phyloP scores from a whole-genome alignment of 1,140 invertebrate species.

The Zaprionus ghesquierei region DNA sequence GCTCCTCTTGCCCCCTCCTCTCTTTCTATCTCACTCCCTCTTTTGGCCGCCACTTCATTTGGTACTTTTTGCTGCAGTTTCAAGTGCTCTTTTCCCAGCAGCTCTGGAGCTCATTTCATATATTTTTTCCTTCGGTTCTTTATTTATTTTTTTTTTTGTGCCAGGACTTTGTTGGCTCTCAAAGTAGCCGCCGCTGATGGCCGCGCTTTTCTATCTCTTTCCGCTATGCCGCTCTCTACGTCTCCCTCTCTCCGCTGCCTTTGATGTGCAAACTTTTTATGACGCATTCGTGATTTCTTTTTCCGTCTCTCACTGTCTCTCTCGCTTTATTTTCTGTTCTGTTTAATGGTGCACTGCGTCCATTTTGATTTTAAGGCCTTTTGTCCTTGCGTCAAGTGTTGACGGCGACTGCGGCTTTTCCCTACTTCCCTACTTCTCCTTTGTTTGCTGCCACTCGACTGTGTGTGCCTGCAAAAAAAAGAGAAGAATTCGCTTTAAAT shows the following conservation, averaged over 20 bases:
- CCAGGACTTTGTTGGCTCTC: slow-evolving; percentile 58
- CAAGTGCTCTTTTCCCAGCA: slow-evolving; percentile 59
- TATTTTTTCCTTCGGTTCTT: slow-evolving; percentile 2
- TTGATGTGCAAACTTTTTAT: slow-evolving; percentile 76
- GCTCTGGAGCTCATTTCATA: slow-evolving; percentile 52
- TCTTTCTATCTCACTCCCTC: slow-evolving; percentile 13
- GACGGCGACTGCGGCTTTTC: slow-evolving; percentile 24
- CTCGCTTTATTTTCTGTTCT: slow-evolving; percentile 26
- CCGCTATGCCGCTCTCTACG: not conserved
- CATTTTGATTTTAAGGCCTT: slow-evolving; percentile 65
- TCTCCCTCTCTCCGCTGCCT: slow-evolving; percentile 5
- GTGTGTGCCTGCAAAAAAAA: slow-evolving; percentile 3
- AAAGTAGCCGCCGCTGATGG: slow-evolving; percentile 58
- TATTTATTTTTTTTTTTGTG: not conserved
- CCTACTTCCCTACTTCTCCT: not conserved
- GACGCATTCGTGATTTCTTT: slow-evolving; percentile 74
- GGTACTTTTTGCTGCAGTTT: slow-evolving; percentile 54
- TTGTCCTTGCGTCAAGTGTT: slow-evolving; percentile 67
- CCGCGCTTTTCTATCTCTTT: slow-evolving; percentile 51
- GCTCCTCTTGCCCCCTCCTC: not conserved
- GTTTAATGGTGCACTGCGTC: slow-evolving; percentile 68
- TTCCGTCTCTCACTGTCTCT: slow-evolving; percentile 13
- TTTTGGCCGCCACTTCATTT: slow-evolving; percentile 24
- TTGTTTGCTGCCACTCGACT: slow-evolving; percentile 11
- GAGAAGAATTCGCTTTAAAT: slow-evolving; percentile 22